Evolutionary conservation across 2,797 vertebrate species (phyloP), one percentile per base, ranked within the genome.

Genomic region (Columba guinea): DNA sequence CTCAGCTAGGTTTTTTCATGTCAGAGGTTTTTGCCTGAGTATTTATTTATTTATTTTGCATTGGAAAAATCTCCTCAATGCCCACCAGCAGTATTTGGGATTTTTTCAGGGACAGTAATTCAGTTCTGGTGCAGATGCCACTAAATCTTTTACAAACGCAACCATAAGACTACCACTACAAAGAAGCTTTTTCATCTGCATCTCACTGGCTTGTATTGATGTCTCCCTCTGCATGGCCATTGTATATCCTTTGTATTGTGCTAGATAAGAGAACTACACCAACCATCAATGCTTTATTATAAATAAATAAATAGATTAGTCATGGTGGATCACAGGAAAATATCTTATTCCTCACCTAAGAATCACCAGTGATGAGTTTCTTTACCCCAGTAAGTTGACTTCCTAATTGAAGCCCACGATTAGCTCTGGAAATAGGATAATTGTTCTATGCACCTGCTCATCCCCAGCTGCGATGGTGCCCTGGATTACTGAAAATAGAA

Each of bases 41-140:
- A 88, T 97, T 96, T 96, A 89, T 95, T 96, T 96, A 95, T 96
- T 97, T 94, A 92, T 92, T 94, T 94, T 70, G 60, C 74, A 64
- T 89, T 92, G 63, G 23, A 87, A 79, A 79, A 82, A 64, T 91
- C 70, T 94, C 86, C 90, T 68, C 51, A 77, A 59, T 2, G 1
- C 14, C n/a, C 0, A 0, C 64, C 78, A 87, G 58, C 20, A 89
- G 46, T 56, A 84, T 26, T 92, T 70, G 28, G 52, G n/a, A 56
- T 56, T 90, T 94, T 90, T 84, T 18, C 74, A 78, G 35, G 41
- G 59, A 78, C 35, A 79, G 24, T 30, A 81, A 62, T 84, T 88
- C 34, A 55, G 15, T 84, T 82, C 55, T 82, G 48, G 21, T 67
- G 55, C 80, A 93, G 60, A 87, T 60, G 74, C 11, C 4, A 11